These are phyloP conservation scores for Bombus vancouverensis DNA, from an alignment of 1,140 invertebrate genomes.

Conservation along the genomic window DNA sequence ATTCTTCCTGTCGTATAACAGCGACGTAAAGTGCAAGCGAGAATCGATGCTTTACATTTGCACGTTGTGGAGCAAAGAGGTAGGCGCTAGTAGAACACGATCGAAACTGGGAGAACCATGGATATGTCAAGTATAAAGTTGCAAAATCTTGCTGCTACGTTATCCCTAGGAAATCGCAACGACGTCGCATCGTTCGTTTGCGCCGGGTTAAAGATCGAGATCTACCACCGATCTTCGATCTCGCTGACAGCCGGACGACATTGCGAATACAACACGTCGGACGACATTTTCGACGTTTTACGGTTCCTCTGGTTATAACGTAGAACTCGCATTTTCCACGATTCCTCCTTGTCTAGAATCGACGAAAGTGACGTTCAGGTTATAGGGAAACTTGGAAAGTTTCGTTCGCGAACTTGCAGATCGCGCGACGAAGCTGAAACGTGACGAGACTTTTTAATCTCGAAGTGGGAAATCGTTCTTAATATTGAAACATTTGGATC, in stretches of 20 bases:
- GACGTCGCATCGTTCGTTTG: neutral
- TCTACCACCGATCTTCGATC: slow-evolving; percentile 46
- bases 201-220: neutral
- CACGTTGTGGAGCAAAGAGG: too few species aligned
- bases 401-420: neutral
- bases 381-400: neutral
- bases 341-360: neutral
- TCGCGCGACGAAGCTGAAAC: neutral
- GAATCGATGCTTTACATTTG: too few species aligned
- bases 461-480: neutral
- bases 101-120: too few species aligned
- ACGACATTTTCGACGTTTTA: slow-evolving; percentile 24
- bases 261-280: slow-evolving; percentile 25
- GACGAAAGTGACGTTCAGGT: neutral
- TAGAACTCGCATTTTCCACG: neutral
- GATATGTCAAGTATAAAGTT: too few species aligned
- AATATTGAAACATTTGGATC: neutral
- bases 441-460: neutral
- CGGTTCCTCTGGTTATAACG: neutral
- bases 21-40: too few species aligned
- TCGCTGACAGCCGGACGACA: slow-evolving; percentile 53
- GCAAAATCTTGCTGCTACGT: too few species aligned
- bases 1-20: too few species aligned
- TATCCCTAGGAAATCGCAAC: neutral
- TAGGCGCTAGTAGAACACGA: too few species aligned